Base-by-base conservation (phyloP, 2,113 vertebrate genomes). In the Labeo rohita region DNA sequence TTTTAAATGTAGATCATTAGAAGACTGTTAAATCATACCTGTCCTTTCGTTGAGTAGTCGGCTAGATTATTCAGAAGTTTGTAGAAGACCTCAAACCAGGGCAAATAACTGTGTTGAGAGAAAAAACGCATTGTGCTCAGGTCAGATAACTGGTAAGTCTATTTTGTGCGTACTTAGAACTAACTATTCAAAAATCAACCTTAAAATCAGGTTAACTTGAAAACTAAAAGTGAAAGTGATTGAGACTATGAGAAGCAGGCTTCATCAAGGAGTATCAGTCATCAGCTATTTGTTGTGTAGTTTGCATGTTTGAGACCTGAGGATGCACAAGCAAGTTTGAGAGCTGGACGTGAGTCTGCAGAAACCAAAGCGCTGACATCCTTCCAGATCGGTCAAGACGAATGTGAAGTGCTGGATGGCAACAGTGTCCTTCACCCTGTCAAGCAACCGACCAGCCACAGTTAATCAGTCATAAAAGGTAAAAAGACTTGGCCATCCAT, bases 31-130 rank as follows among this genome's bases (percentile, higher is more conserved):
- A 50, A 28, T 6, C 92, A 94, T 89, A 97, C 97, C 93, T 98
- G 97, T 75, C 95, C 91, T 89, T 96, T 97, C 1, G 92, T 91
- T 68, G 96, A 84, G 84, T 93, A 95, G 85, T 98, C 97, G 0
- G 96, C 96, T 61, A 98, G 89, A 56, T 93, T 96, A 89, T 98
- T 98, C 80, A 98, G 93, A 36, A 98, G 94, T 91, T 97, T 97
- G 94, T 98, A 98, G 92, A 98, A 98, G 61, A 97, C 94, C 86
- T 98, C 97, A 87, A 98, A 98, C 97, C 97, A 97, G 2, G 97
- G 97, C 79, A 97, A 93, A 84, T 96, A 96, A 85, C 97, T 98
- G 89, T 34, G 88, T 59, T 70, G 28, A 84, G 21, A 85, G 11
- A 84, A 13, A 72, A 12, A 45, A 8, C 15, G 16, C 63, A 10